Conservation (phyloP, 2,888 invertebrate species). For the Cataglyphis cursor region DNA sequence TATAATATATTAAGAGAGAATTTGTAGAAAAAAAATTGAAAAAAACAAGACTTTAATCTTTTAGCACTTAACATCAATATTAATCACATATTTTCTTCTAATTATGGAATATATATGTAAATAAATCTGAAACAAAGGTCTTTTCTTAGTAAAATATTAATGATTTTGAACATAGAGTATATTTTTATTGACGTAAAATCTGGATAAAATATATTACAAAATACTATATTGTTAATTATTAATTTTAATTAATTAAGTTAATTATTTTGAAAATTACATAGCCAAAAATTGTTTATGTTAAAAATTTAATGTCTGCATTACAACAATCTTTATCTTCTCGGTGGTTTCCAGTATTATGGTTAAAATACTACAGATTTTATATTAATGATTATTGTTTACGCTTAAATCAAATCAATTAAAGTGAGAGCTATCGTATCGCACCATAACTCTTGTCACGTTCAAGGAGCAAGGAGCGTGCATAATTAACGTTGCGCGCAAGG, state of each 20-base stretch:
- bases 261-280: neutral
- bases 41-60: neutral
- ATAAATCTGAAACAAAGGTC: too few relatives aligned
- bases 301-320: neutral
- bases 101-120: too few relatives aligned
- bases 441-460: constrained; percentile 25
- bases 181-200: neutral
- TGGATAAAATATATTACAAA: neutral
- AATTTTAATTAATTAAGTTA: too few relatives aligned
- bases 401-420: constrained; percentile 34
- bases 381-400: neutral
- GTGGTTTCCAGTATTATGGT: neutral
- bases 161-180: neutral
- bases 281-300: neutral
- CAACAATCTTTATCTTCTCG: neutral
- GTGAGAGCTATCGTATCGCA: constrained; percentile 28
- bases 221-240: neutral
- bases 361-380: neutral
- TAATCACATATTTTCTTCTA: neutral
- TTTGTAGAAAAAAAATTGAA: neutral
- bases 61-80: constrained; percentile 1
- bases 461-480: constrained; percentile 41
- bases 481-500: constrained; percentile 33
- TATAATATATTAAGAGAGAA: neutral
- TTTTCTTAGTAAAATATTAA: too few relatives aligned